A percentile compares a stretch with the other conserved stretches of the same genome.
Evolutionary conservation across 2,797 vertebrate genomes (phyloP).

Genomic region (Tiaroga cobitis): DNA sequence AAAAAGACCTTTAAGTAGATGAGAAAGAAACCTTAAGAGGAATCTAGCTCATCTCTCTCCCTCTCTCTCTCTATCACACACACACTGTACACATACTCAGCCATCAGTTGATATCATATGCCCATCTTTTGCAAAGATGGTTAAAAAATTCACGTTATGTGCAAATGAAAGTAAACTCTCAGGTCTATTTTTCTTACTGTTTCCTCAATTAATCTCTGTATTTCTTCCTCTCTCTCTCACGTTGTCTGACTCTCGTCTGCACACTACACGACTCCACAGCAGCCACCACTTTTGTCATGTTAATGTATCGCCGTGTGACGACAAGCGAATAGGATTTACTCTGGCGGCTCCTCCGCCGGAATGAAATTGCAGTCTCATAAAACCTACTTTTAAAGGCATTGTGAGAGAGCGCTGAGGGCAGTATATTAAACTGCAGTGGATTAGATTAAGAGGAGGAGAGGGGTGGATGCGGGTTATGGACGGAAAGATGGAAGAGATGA

Average conservation of each 20-base stretch:
- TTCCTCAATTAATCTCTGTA: slow-evolving; percentile 31
- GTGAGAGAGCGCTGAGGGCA: slow-evolving; percentile 77
- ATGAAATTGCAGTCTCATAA: slow-evolving; percentile 83
- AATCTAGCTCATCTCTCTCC: neutral
- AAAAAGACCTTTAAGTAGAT: slow-evolving; percentile 2
- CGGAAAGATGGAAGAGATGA: slow-evolving; percentile 54
- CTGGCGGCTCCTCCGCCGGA: slow-evolving; percentile 73
- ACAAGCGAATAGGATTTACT: slow-evolving; percentile 82
- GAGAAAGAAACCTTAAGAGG: neutral
- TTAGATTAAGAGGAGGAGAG: slow-evolving; percentile 69
- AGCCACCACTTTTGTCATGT: slow-evolving; percentile 82
- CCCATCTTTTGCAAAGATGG: neutral
- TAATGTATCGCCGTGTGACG: slow-evolving; percentile 78
- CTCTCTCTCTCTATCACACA: neutral
- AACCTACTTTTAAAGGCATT: slow-evolving; percentile 83
- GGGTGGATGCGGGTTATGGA: slow-evolving; percentile 51
- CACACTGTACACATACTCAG: neutral
- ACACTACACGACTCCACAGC: slow-evolving; percentile 65
- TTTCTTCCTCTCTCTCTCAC: neutral
- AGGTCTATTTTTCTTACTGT: neutral
- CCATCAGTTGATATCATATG: neutral
- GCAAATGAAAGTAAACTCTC: slow-evolving; percentile 1
- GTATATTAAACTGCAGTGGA: slow-evolving; percentile 82
- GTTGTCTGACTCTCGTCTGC: neutral
- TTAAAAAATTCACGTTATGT: neutral